Base-by-base conservation (phyloP, 2,888 invertebrate species). In the Macropis europaea region DNA sequence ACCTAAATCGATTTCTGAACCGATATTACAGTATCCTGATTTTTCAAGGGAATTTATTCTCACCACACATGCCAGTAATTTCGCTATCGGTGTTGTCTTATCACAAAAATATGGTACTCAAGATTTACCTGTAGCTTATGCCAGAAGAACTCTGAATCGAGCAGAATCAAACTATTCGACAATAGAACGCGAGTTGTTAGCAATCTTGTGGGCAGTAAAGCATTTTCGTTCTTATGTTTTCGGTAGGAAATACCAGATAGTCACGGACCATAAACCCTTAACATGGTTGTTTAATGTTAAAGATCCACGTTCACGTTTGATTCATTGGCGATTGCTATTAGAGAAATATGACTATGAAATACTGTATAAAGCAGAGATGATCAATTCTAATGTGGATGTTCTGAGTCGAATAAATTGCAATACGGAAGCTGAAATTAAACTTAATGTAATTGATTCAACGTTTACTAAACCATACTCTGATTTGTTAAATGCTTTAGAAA, bases 151-250 rank as follows among this genome's bases (percentile, higher is more conserved):
- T 0, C 59, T 87, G 24, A 89, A 84, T 61, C 75, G 79, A 62
- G 76, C 83, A 0, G 87, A 89, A 82, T 32, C 26, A 4, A 90
- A 88, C 48, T 90, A 90, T 63, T 75, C 76, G 1, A 87, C 87
- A 0, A 89, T 78, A 0, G 89, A 90, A 77, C 82, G 81, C 43
- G 89, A 90, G 80, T 61, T 89, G 1, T 54, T 90, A 50, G 85
- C 87, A 0, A 87, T 90, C 6, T 77, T 90, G 3, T 89, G 86
- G 84, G 76, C 73, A 6, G 66, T 75, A 0, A 84, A 87, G 74
- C 78, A 88, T 64, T 90, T 89, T 67, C 19, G 88, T 30, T 87
- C 89, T 2, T 90, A 90, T 57, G 52, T 90, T 2, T 88, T 82
- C 60, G 89, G 89, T 13, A 77, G 81, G 30, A 77, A 85, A 67